Evolutionary conservation across 1,140 invertebrate genomes (phyloP).

Genomic region (Helicoverpa armigera): DNA sequence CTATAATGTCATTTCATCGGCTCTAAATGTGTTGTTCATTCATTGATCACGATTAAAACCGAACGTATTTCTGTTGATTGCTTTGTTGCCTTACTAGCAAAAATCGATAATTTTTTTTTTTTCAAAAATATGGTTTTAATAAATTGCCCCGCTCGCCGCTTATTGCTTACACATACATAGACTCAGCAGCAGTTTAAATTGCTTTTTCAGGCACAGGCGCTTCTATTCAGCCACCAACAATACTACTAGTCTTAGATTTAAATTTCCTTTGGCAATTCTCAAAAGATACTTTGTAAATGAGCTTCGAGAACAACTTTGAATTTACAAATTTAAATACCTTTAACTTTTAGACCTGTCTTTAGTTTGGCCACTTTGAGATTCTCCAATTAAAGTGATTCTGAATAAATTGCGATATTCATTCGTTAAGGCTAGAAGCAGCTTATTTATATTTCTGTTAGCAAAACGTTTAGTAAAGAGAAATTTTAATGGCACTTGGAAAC

Average conservation of each 20-base stretch:
- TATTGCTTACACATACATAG: slow-evolving; percentile 16
- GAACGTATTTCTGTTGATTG: too few species aligned
- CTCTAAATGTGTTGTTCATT: too few species aligned
- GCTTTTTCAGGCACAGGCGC: slow-evolving; percentile 48
- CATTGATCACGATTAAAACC: too few species aligned
- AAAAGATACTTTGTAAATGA: slow-evolving; percentile 44
- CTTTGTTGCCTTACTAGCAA: too few species aligned
- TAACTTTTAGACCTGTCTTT: slow-evolving; percentile 14
- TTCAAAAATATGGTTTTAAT: too few species aligned
- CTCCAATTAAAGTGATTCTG: slow-evolving; percentile 34
- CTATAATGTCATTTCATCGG: too few species aligned
- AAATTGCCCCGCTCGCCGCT: too few species aligned
- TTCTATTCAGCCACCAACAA: slow-evolving; percentile 37
- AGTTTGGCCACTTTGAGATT: slow-evolving; percentile 34
- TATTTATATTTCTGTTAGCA: slow-evolving; percentile 36
- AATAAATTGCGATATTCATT: slow-evolving; percentile 4
- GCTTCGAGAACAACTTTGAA: slow-evolving; percentile 23
- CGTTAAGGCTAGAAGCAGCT: slow-evolving; percentile 7
- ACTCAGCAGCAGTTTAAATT: slow-evolving; percentile 45
- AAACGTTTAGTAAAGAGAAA: slow-evolving; percentile 2
- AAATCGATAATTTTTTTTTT: too few species aligned
- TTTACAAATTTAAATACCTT: slow-evolving; percentile 30
- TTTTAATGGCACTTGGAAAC: slow-evolving; percentile 24
- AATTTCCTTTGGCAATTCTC: slow-evolving; percentile 36
- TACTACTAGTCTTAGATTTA: slow-evolving; percentile 41